Percentiles rank a stretch among this genome's conserved stretches.
Evolutionary conservation across 2,113 vertebrate genomes (phyloP).

Genomic region (Pedetes capensis): DNA sequence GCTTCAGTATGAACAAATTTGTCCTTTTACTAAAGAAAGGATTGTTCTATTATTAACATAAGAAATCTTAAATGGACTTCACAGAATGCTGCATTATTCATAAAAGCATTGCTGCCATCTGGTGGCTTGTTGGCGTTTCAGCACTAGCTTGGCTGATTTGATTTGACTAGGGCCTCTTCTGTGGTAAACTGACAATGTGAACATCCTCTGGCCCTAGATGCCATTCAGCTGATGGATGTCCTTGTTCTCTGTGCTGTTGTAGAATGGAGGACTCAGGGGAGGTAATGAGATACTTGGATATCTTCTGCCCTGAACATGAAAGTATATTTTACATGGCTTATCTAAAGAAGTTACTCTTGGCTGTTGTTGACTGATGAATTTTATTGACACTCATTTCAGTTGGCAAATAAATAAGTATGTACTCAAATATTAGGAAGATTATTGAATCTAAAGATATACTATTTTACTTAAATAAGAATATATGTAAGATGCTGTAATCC

Average conservation of each 20-base stretch:
- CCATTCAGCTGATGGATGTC: not conserved
- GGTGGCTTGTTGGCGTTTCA: slow-evolving; percentile 82
- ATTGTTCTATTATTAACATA: slow-evolving; percentile 69
- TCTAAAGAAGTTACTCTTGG: slow-evolving; percentile 37
- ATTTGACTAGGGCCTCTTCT: slow-evolving; percentile 44
- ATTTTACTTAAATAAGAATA: slow-evolving; percentile 61
- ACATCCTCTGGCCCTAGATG: not conserved
- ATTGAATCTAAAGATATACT: slow-evolving; percentile 50
- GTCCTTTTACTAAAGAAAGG: slow-evolving; percentile 64
- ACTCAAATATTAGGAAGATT: slow-evolving; percentile 67
- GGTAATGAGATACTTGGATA: not conserved
- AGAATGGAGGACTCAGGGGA: not conserved
- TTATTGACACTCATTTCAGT: slow-evolving; percentile 40
- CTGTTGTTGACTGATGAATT: slow-evolving; percentile 12
- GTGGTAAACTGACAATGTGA: not conserved
- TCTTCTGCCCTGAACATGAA: slow-evolving; percentile 43
- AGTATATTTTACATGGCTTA: slow-evolving; percentile 38
- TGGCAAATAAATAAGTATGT: slow-evolving; percentile 63
- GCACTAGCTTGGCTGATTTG: slow-evolving; percentile 52
- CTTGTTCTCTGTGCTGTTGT: not conserved
- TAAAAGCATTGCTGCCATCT: slow-evolving; percentile 93
- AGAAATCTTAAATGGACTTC: slow-evolving; percentile 71
- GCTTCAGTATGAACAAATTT: slow-evolving; percentile 39
- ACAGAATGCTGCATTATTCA: slow-evolving; percentile 83
- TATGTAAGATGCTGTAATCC: slow-evolving; percentile 45